These are phyloP conservation scores for Leptopilina drosophilae DNA, from an alignment of 2,888 invertebrate genomes.

Conservation along the genomic window DNA sequence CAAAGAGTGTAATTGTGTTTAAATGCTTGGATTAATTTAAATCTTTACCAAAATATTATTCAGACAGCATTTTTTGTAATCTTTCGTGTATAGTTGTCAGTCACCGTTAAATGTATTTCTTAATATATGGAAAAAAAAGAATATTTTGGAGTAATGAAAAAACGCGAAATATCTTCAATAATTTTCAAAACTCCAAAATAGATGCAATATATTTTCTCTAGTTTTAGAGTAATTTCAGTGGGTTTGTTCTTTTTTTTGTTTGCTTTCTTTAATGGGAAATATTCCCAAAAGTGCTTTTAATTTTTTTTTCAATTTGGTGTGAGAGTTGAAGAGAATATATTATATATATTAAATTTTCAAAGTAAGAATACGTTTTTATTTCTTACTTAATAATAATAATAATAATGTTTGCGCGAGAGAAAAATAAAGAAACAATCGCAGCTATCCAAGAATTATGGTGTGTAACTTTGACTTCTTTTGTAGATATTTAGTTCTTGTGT, in stretches of 20 bases:
- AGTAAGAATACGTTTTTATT: constrained; percentile 31
- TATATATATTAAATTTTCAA: not conserved
- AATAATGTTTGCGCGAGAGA: not conserved
- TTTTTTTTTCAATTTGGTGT: constrained; percentile 40
- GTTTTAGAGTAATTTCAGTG: constrained; percentile 21
- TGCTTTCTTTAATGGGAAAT: constrained; percentile 31
- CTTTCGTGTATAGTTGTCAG: no score
- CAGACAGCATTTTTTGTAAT: no score
- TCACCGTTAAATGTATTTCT: not conserved
- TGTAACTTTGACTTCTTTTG: constrained; percentile 62
- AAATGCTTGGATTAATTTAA: constrained; percentile 7
- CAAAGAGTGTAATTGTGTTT: not conserved
- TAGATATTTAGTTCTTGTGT: constrained; percentile 65
- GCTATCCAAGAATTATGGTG: constrained; percentile 61
- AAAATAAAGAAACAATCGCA: constrained; percentile 59
- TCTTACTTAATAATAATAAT: not conserved
- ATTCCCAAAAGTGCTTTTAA: constrained; percentile 36
- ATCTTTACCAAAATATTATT: not conserved
- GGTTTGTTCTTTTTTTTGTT: constrained; percentile 27
- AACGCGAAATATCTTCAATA: constrained; percentile 16
- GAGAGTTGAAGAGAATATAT: constrained; percentile 52
- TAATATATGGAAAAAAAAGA: not conserved
- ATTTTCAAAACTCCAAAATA: constrained; percentile 4
- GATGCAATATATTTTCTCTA: constrained; percentile 31
- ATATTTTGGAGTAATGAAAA: not conserved